These are phyloP conservation scores for Siniperca scherzeri DNA, from an alignment of 2,797 vertebrate species.

Conservation along the genomic window DNA sequence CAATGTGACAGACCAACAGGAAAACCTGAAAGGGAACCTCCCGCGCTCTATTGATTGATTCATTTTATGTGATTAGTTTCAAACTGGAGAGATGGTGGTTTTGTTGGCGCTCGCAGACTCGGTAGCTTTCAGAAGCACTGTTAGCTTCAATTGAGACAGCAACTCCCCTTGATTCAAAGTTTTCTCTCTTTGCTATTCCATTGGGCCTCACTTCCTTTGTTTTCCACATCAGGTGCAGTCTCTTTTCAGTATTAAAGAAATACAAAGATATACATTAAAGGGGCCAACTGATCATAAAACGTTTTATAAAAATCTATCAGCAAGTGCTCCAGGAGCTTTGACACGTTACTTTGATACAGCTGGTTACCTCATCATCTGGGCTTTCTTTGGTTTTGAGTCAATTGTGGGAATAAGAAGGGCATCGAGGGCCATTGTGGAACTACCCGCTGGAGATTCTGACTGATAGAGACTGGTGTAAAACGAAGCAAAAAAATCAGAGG, in stretches of 20 bases:
- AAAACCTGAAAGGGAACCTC: slow-evolving; percentile 19
- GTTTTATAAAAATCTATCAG: not conserved
- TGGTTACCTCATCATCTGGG: not conserved
- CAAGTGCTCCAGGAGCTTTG: not conserved
- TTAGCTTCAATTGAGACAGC: slow-evolving; percentile 13
- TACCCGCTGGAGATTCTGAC: too few relatives aligned
- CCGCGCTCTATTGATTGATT: slow-evolving; percentile 23
- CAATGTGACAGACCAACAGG: not conserved
- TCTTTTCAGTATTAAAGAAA: not conserved
- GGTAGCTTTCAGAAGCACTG: not conserved
- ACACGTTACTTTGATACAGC: not conserved
- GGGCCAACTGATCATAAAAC: not conserved
- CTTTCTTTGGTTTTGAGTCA: not conserved
- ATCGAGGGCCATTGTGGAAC: too few relatives aligned
- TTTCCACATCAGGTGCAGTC: not conserved
- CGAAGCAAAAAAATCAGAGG: not conserved
- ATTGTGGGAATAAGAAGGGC: not conserved
- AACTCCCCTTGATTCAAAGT: slow-evolving; percentile 1
- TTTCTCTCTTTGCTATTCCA: slow-evolving; percentile 4
- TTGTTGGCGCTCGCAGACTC: slow-evolving; percentile 22
- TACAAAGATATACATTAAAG: not conserved
- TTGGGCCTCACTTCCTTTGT: not conserved
- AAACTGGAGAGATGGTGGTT: slow-evolving; percentile 21
- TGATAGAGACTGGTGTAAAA: not conserved
- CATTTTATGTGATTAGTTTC: slow-evolving; percentile 43